phyloP scores from a whole-genome alignment of 1,140 invertebrate species.

The Augochlora pura region DNA sequence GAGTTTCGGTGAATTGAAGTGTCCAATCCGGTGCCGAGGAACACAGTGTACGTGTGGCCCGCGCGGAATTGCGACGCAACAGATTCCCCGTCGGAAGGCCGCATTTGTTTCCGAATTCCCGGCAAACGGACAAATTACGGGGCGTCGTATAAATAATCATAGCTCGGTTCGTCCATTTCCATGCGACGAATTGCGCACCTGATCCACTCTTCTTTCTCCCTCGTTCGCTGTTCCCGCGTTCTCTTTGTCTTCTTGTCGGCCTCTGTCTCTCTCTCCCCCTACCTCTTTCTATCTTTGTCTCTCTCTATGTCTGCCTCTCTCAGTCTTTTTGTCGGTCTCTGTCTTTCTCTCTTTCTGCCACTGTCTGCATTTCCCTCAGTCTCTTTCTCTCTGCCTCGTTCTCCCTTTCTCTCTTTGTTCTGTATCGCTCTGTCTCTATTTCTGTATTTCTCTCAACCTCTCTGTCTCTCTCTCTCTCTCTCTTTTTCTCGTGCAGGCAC shows the following conservation, averaged over 20 bases:
- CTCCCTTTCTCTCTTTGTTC: not conserved
- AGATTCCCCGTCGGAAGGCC: not conserved
- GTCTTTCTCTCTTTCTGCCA: too few species aligned
- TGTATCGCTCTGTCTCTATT: too few species aligned
- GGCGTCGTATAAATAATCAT: slow-evolving; percentile 53
- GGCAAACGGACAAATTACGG: slow-evolving; percentile 39
- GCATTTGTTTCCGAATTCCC: not conserved
- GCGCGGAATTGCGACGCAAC: not conserved
- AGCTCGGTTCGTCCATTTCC: slow-evolving; percentile 43
- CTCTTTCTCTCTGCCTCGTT: not conserved
- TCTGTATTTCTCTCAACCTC: not conserved
- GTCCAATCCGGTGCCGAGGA: too few species aligned
- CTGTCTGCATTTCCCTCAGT: too few species aligned
- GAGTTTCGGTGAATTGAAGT: not conserved
- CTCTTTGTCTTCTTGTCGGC: not conserved
- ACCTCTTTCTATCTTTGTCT: not conserved
- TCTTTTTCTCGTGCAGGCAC: not conserved
- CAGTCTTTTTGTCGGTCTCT: not conserved
- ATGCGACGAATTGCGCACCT: slow-evolving; percentile 48
- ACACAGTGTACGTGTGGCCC: too few species aligned
- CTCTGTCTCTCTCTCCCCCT: not conserved
- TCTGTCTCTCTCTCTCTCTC: too few species aligned
- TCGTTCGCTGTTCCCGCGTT: not conserved
- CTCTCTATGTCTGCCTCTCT: too few species aligned
- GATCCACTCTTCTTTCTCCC: slow-evolving; percentile 17